Conservation (phyloP, 2,113 vertebrate species). For the Esox niger region DNA sequence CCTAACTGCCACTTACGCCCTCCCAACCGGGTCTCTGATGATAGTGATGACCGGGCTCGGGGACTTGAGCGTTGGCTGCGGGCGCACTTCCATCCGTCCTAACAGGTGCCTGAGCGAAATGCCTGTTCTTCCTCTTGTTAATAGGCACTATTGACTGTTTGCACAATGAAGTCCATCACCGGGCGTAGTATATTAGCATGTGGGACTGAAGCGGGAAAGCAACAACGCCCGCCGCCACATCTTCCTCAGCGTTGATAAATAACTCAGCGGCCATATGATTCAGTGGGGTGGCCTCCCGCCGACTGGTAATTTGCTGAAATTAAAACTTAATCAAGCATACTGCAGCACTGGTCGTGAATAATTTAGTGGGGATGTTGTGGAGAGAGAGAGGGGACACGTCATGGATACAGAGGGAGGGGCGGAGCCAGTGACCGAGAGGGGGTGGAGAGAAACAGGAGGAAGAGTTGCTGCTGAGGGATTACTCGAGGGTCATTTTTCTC, state of each 20-base stretch:
- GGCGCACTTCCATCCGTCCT: not conserved
- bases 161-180: constrained; percentile 60
- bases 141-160: constrained; percentile 64
- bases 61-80: not conserved
- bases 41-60: constrained; percentile 46
- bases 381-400: constrained; percentile 18
- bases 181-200: constrained; percentile 74
- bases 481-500: constrained; percentile 11
- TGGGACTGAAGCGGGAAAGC: constrained; percentile 44
- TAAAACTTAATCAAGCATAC: constrained; percentile 89
- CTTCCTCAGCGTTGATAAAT: constrained; percentile 68
- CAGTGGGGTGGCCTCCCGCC: constrained; percentile 70
- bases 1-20: constrained; percentile 52
- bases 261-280: constrained; percentile 75
- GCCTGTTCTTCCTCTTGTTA: constrained; percentile 53
- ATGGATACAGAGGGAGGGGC: constrained; percentile 24
- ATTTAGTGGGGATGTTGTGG: constrained; percentile 72
- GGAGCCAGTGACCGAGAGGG: constrained; percentile 1
- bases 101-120: constrained; percentile 23
- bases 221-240: constrained; percentile 4
- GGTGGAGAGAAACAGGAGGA: not conserved
- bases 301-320: constrained; percentile 87
- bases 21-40: constrained; percentile 37
- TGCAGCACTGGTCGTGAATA: constrained; percentile 81
- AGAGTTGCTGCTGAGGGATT: not conserved